Conservation (phyloP, 2,888 invertebrate species). For the Ophioninae sp. region DNA sequence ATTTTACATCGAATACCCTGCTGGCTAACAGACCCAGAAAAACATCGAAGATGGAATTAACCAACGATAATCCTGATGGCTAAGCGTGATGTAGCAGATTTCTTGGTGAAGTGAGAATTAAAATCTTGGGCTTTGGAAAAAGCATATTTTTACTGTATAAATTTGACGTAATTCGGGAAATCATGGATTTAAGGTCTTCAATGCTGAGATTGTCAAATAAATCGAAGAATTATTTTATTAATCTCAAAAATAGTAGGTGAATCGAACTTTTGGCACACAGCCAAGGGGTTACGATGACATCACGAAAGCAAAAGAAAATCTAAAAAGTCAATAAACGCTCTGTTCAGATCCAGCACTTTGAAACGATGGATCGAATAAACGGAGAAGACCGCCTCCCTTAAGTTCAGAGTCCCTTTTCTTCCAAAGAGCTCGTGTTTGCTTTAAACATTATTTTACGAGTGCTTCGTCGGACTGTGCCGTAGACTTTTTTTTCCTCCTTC, state of each 20-base stretch:
- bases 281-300: neutral
- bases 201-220: no score
- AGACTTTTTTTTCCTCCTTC: constrained; percentile 43
- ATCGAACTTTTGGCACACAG: no score
- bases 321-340: neutral
- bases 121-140: no score
- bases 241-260: no score
- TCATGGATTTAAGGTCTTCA: no score
- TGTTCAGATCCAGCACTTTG: constrained; percentile 3
- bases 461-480: neutral
- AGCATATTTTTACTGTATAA: no score
- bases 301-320: constrained; percentile 10
- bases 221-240: no score
- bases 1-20: constrained; percentile 8
- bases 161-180: no score
- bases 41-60: neutral
- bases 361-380: constrained; percentile 26
- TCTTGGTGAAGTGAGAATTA: neutral
- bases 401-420: constrained; percentile 62
- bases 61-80: neutral
- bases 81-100: constrained; percentile 28
- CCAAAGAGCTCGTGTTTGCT: constrained; percentile 66
- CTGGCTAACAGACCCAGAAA: constrained; percentile 13
- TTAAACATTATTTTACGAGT: constrained; percentile 75
- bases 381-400: neutral